Base-by-base conservation (phyloP, 2,797 vertebrate genomes). In the Tamandua tetradactyla region DNA sequence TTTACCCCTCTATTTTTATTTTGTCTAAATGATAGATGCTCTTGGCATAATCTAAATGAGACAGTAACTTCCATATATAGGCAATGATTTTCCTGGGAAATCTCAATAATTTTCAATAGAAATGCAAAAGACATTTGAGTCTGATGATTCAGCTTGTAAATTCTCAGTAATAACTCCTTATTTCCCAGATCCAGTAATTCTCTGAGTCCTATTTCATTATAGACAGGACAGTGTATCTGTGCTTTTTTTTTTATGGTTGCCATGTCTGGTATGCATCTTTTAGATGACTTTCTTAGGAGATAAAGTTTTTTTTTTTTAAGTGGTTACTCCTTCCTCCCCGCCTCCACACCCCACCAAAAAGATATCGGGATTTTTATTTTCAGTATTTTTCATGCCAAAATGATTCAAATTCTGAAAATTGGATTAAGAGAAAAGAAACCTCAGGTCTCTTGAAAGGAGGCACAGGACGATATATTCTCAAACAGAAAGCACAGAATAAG, bases 1-100 rank as follows among this genome's bases (percentile, higher is more conserved):
- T 68, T 17, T 44, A 71, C 35, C 44, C 35, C 35, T 78, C 18
- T 75, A 10, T 69, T 84, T 95, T 79, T 75, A 10, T 69, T 84
- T 95, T 79, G 42, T 49, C 42, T 87, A 68, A 66, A 57, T 85
- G 30, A 59, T 87, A 17, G 18, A 91, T 83, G 71, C 0, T 75
- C 91, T 96, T 95, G 7, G 15, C 49, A 96, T 85, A 78, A 92
- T 93, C 74, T 71, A 44, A 93, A 37, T 94, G 72, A 64, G 1
- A 13, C 79, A 96, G 85, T 89, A 3, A 74, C n/a, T 93, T 96
- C 62, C 32, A 42, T 92, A 57, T 84, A 76, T 35, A 79, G 91
- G 64, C 96, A 96, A 57, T 55, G 40, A 40, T 94, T 20, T 96
- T 97, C 95, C 49, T 87, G 85, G 81, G 75, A 95, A 97, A 95